Percentiles rank a stretch among this genome's conserved stretches.
Conservation (phyloP, 1,140 invertebrate genomes). For the Monochamus saltuarius region DNA sequence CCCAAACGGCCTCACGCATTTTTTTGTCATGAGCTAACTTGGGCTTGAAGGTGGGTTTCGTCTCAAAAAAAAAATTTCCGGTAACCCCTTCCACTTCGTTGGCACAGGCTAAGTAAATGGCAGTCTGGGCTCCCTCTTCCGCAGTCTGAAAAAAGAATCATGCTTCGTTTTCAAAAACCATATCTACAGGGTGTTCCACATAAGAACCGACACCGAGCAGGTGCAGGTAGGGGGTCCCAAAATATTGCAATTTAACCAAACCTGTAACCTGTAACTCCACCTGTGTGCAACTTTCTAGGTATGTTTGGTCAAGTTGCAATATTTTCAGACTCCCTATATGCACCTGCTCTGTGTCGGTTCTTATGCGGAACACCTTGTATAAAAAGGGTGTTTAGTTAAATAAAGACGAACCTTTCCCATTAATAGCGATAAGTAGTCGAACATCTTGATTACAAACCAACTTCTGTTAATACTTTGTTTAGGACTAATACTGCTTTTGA, state of each 20-base stretch:
- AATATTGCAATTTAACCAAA: too few relatives aligned
- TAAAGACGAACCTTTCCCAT: not conserved
- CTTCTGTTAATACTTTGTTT: conserved; percentile 56
- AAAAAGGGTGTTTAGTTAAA: not conserved
- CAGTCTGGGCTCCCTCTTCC: conserved; percentile 29
- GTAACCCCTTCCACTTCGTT: conserved; percentile 24
- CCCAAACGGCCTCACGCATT: conserved; percentile 1
- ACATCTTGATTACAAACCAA: not conserved
- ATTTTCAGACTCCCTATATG: too few relatives aligned
- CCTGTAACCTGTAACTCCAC: too few relatives aligned
- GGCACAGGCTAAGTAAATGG: conserved; percentile 19
- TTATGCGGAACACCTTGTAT: too few relatives aligned
- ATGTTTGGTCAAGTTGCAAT: too few relatives aligned
- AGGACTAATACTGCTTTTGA: conserved; percentile 46
- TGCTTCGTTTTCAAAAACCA: too few relatives aligned
- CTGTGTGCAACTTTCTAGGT: too few relatives aligned
- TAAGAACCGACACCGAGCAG: too few relatives aligned
- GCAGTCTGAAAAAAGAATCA: conserved; percentile 12
- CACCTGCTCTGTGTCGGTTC: too few relatives aligned
- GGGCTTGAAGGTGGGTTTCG: conserved; percentile 12
- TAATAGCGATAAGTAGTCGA: not conserved
- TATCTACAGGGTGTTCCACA: too few relatives aligned
- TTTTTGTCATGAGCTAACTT: not conserved
- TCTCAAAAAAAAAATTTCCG: conserved; percentile 27
- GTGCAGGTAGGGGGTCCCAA: too few relatives aligned